Base-by-base conservation (phyloP, 1,140 invertebrate species). In the Penaeus indicus region DNA sequence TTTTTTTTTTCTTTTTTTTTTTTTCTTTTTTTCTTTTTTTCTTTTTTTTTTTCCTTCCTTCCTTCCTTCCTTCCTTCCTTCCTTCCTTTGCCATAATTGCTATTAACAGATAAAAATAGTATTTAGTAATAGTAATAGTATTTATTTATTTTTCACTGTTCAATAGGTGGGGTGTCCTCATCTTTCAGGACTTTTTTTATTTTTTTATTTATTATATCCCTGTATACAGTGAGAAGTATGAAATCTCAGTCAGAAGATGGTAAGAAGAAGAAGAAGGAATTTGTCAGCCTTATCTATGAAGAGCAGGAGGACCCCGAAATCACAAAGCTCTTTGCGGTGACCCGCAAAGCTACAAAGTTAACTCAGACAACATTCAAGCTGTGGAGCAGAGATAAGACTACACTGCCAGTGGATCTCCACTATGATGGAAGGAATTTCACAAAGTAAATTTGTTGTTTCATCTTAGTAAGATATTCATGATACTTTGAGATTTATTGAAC, bases 321-420 rank as follows among this genome's bases (percentile, higher is more conserved):
- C 75, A 92, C 92, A 2, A 79, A 88, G 18, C 82, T 90, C 4
- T 93, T 93, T 81, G 92, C 92, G 63, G 63, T 82, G 18, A 92
- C 92, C 3, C 92, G 92, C 84, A 91, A 91, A 38, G 64, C 91
- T 11, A 93, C 92, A 54, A 91, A 92, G n/a, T 83, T 94, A 11
- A 92, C 92, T 1, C 92, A 93, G 62, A 90, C 90, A 11, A 94
- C 93, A 27, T 90, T 94, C 75, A 92, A 92, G 47, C 92, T 92
- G 32, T 93, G 93, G 92, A 92, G 90, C 84, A 92, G 92, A 81
- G 91, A 92, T 2, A 92, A 92, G 80, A 93, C 92, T n/a, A 93
- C 93, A 0, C 90, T 93, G 32, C 94, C 94, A 13, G 91, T 93
- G 84, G 93, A 94, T 91, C 91, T 93, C 25, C 93, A 94, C 89